Percentiles rank a stretch among this genome's conserved stretches.
phyloP scores from a whole-genome alignment of 2,113 vertebrate genomes.

The Mola mola region DNA sequence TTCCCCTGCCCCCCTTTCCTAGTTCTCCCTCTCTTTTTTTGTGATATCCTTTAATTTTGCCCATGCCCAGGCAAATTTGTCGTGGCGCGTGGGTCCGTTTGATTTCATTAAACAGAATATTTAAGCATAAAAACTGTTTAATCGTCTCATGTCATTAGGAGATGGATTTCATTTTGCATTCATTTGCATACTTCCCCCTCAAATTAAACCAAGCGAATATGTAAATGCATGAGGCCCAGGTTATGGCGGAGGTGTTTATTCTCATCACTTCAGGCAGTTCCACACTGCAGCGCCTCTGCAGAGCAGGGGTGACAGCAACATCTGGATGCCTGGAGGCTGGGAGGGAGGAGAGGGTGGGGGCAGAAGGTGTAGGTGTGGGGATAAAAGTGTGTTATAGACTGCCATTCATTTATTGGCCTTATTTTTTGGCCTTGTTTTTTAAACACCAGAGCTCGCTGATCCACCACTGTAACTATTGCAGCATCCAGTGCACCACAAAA shows the following conservation, averaged over 20 bases:
- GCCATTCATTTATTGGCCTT: conserved; percentile 44
- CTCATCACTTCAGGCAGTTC: conserved; percentile 93
- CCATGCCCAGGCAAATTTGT: conserved; percentile 92
- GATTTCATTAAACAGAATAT: conserved; percentile 99
- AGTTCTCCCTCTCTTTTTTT: conserved; percentile 62
- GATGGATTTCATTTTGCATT: conserved; percentile 99
- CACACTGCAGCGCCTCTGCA: conserved; percentile 84
- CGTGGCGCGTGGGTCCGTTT: conserved; percentile 90
- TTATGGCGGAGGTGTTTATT: conserved; percentile 96
- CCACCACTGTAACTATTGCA: conserved; percentile 4
- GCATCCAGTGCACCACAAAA: conserved; percentile 11
- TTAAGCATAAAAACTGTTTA: conserved; percentile 99
- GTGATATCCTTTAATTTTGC: conserved; percentile 88
- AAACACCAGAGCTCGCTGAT: conserved; percentile 31
- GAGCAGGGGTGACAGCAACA: conserved; percentile 79
- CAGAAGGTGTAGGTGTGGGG: conserved; percentile 60
- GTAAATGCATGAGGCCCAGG: conserved; percentile 90
- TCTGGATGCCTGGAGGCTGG: conserved; percentile 74
- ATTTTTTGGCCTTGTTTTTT: conserved; percentile 40
- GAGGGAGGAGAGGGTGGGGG: conserved; percentile 47
- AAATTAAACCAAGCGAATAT: conserved; percentile 92
- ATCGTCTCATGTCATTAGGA: conserved; percentile 98
- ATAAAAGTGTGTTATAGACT: conserved; percentile 56
- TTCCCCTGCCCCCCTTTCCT: conserved; percentile 3
- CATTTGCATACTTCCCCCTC: conserved; percentile 94